Evolutionary conservation across 2,113 vertebrate species (phyloP), one percentile per base, ranked within the genome.

Genomic region (Psittacara wagleri): DNA sequence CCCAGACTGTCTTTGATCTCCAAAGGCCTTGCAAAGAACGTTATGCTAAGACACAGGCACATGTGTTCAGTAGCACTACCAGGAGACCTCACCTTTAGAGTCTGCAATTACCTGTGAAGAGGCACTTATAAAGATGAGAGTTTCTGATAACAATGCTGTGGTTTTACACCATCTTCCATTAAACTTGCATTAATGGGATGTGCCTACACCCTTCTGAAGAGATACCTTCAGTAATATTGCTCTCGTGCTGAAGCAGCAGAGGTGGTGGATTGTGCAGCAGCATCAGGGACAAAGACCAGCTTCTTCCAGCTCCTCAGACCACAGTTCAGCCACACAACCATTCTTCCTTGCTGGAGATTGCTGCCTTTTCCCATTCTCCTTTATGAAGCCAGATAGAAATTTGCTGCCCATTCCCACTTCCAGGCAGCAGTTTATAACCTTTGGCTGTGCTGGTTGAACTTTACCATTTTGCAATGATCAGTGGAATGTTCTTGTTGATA

Each of bases 1-100:
- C 74, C 84, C 81, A 89, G 70, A n/a, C 37, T 54, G 73, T 37
- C 92, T 94, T 94, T 96, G 83, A 95, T 96, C 74, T 92, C 83
- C 18, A 29, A 52, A 90, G 59, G 70, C 44, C 57, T 82, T n/a
- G 75, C 69, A 76, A 80, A 92, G 94, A 91, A 76, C 41, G 46
- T 46, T 94, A 82, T 76, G 52, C 77, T 93, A 74, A 70, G 72
- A 81, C 74, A 89, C 44, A 72, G 81, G 79, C 12, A 8, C 29
- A 28, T 15, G 59, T 61, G 88, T 66, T 78, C 13, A 7, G 48
- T 41, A 86, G 73, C 43, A 27, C 64, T 61, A n/a, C 57, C 55
- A 86, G 78, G 66, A 93, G 88, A 88, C 37, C 61, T 76, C 11
- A 82, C 76, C 93, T 83, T 67, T 64, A 75, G 72, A 78, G 73